A percentile compares a stretch with the other conserved stretches of the same genome.
Conservation (phyloP, 2,888 invertebrate species). For the Carterocephalus palaemon region DNA sequence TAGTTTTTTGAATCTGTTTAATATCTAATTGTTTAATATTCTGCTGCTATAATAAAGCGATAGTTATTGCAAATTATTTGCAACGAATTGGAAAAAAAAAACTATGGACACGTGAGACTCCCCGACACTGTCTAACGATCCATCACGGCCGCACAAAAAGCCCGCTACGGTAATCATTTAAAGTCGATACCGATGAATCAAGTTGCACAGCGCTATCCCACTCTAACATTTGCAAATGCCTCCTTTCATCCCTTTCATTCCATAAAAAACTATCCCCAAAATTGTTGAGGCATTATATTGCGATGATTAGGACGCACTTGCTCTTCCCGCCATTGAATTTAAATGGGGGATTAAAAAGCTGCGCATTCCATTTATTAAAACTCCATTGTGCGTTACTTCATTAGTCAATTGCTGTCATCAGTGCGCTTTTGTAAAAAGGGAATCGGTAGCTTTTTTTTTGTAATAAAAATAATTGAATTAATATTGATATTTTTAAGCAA, state of each 20-base stretch:
- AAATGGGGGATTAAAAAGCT: conserved; percentile 75
- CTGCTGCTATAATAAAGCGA: too few relatives aligned
- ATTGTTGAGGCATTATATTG: conserved; percentile 74
- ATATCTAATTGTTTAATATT: too few relatives aligned
- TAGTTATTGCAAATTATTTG: too few relatives aligned
- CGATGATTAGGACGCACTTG: conserved; percentile 77
- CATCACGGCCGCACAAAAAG: conserved; percentile 71
- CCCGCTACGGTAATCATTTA: conserved; percentile 68
- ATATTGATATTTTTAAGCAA: too few relatives aligned
- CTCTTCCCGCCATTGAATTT: conserved; percentile 72
- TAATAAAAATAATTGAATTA: too few relatives aligned
- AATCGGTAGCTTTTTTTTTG: conserved; percentile 24
- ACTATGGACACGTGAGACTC: conserved; percentile 23
- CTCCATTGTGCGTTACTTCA: conserved; percentile 68
- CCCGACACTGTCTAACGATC: conserved; percentile 63
- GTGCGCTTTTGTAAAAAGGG: conserved; percentile 39
- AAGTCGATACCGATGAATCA: conserved; percentile 74
- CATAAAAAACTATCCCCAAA: conserved; percentile 57
- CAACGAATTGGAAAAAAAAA: conserved; percentile 17
- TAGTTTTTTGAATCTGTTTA: too few relatives aligned
- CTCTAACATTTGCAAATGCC: conserved; percentile 30
- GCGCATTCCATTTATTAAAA: conserved; percentile 73
- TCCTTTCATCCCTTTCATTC: conserved; percentile 32
- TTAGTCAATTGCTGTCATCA: conserved; percentile 65
- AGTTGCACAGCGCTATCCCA: conserved; percentile 41